Evolutionary conservation across 1,140 invertebrate species (phyloP).

Genomic region (Portunus trituberculatus): DNA sequence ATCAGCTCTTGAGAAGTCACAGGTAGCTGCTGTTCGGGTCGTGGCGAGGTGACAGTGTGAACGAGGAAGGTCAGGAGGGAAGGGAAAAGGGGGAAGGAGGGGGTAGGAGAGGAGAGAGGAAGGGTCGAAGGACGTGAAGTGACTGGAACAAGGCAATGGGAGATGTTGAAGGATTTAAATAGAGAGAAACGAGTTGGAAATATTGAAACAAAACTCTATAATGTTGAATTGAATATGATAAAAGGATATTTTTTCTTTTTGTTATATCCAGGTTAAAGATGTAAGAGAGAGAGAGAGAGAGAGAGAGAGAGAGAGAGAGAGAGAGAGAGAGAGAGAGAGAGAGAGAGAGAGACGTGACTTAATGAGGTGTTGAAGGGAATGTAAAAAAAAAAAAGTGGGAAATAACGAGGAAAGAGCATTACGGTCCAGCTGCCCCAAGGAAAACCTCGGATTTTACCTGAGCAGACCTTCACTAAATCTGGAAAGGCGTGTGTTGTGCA

Average conservation of each 20-base stretch:
- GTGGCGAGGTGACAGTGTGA: neutral
- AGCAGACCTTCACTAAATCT: too few species aligned
- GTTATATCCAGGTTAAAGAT: neutral
- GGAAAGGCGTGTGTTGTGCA: too few species aligned
- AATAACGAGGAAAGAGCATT: too few species aligned
- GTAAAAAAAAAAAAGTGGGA: too few species aligned
- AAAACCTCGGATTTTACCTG: too few species aligned
- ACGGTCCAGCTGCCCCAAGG: too few species aligned
- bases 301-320: neutral
- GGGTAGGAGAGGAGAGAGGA: neutral
- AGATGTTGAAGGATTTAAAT: neutral
- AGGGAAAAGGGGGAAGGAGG: neutral
- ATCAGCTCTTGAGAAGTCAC: neutral
- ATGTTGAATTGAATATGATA: too few species aligned
- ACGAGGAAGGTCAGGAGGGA: neutral
- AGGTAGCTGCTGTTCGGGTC: neutral
- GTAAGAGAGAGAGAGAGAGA: neutral
- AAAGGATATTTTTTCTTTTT: too few species aligned
- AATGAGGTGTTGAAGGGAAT: too few species aligned
- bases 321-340: neutral
- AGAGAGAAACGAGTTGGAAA: too few species aligned
- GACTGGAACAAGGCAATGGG: neutral
- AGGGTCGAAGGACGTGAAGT: constrained; percentile 8
- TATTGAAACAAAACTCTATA: too few species aligned
- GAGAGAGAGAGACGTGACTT: too few species aligned